Percentiles rank a stretch among this genome's conserved stretches.
Evolutionary conservation across 2,797 vertebrate species (phyloP).

Genomic region (Stomatorhinus walkeri): DNA sequence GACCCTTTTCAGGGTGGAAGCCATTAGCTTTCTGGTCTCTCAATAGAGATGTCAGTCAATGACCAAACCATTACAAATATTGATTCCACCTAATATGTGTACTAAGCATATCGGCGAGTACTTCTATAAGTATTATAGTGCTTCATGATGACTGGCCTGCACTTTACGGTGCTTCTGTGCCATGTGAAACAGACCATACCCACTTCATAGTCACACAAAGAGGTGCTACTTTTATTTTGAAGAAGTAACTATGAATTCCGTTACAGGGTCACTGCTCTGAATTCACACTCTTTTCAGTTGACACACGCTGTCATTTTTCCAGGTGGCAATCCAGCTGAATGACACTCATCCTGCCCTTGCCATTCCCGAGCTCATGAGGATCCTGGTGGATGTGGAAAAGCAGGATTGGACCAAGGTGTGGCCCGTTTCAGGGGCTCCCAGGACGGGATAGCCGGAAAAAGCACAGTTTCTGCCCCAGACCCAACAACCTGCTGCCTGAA

Average conservation of each 20-base stretch:
- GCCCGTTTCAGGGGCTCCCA: background rate
- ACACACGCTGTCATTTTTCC: background rate
- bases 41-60: background rate
- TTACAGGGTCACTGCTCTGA: background rate
- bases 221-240: background rate
- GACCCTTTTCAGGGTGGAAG: background rate
- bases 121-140: background rate
- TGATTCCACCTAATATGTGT: background rate
- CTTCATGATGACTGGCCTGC: background rate
- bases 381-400: slow-evolving; percentile 72
- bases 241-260: background rate
- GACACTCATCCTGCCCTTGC: slow-evolving; percentile 78
- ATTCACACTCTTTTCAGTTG: background rate
- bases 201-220: background rate
- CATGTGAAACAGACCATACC: background rate
- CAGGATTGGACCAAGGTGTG: slow-evolving; percentile 74
- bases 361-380: slow-evolving; percentile 78
- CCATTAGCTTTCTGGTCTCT: background rate
- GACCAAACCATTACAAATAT: background rate
- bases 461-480: background rate
- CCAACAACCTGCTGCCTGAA: background rate
- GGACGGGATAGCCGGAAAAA: background rate
- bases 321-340: slow-evolving; percentile 81
- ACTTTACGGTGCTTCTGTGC: background rate
- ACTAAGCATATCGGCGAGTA: background rate